Evolutionary conservation across 1,140 invertebrate genomes (phyloP), one percentile per base, ranked within the genome.

Genomic region (Heliconius eleuchia): DNA sequence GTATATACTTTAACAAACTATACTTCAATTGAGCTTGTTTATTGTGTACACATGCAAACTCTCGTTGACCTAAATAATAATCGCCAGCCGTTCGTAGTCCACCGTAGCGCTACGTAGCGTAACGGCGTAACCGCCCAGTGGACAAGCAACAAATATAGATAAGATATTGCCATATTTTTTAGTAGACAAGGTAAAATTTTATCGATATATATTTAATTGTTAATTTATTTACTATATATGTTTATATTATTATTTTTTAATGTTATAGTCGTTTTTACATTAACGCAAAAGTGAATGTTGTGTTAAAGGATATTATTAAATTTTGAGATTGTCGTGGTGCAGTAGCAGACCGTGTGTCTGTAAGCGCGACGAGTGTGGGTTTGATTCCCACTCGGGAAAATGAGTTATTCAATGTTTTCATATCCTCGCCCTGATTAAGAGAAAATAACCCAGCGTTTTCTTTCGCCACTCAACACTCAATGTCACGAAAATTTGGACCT

Each of bases 21-120:
- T 23, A 30, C 9, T 66, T 66, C 8, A 66, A 27, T 66, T 42
- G 71, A 19, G 34, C 39, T 72, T 6, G 34, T 42, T n/a, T 73
- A 46, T 73, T 46, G 73, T 74, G 71, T 74, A 83, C 79, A 79
- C 79, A 80, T 83, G 82, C 82, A 79, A 81, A 79, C 74, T 79
- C 71, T 71, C 39, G 82, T 30, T 83, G 82, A 83, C 82, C 82
- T 83, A 81, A 76, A 83, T 81, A 83, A 76, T 77, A 76, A 73
- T 78, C 76, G 79, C 73, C 39, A 80, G 77, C 80, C 74, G 81
- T 79, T 75, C 81, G 81, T 82, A 82, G 81, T 82, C 73, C 79
- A 74, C 71, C 85, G 84, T 87, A 84, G 82, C 82, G 71, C 71
- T 74, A 74, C 80, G 81, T 85, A 84, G 79, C 83, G 52, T 76